Evolutionary conservation across 2,113 vertebrate genomes (phyloP), one percentile per base, ranked within the genome.

Genomic region (Pluvianellus socialis): DNA sequence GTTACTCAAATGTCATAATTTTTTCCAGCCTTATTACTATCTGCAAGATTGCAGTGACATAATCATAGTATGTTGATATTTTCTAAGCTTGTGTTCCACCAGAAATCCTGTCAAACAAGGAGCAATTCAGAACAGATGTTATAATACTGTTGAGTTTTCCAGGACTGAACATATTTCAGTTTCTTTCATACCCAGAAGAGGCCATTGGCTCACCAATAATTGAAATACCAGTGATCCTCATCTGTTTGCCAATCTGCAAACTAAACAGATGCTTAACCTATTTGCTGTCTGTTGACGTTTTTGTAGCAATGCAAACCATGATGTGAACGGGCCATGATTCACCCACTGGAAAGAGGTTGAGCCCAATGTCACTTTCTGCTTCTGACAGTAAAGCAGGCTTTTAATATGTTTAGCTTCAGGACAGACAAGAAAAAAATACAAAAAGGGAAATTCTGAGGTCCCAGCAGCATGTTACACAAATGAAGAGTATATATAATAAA

Each of bases 201-300:
- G 32, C 84, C 55, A 92, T 63, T 85, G 84, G 58, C 79, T 95
- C 63, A 84, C 47, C 15, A 23, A 23, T 88, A 94, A 96, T 55
- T 93, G 88, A 94, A 97, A 97, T 92, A 85, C 40, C 72, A 86
- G 72, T 74, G 86, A 82, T 96, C 27, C 26, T 93, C 72, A 75
- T 81, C 72, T 92, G 74, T 94, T 96, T 97, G 81, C 55, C 91
- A 87, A 19, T 90, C 62, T 89, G 81, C 47, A 92, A 86, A 93
- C 52, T 89, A 94, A 97, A 84, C 44, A 95, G 90, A 71, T 83
- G 84, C 65, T 94, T 96, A 94, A 97, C 88, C 93, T 96, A 73
- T 81, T 91, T 96, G 66, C 66, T 92, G n/a, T 55, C 52, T 93
- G 89, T 72, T 94, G 86, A 92, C 5, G 5, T 82, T 94, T 88